A percentile compares a stretch with the other conserved stretches of the same genome.
phyloP scores from a whole-genome alignment of 2,113 vertebrate genomes.

The Paramormyrops kingsleyae region DNA sequence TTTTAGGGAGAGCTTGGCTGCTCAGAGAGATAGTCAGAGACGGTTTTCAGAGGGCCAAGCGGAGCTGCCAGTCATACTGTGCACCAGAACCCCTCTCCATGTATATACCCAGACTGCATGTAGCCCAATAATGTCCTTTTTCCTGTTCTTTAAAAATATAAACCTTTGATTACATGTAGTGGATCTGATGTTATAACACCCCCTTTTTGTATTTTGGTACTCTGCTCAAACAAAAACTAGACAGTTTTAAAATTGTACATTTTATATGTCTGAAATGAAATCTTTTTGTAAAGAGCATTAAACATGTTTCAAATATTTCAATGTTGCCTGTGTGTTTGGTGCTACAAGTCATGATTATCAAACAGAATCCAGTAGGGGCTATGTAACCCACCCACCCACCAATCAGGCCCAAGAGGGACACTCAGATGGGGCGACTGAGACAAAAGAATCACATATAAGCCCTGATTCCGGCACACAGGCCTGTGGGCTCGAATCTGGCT shows the following conservation, averaged over 20 bases:
- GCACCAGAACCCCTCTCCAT: slow-evolving; percentile 35
- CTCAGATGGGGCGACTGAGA: not conserved
- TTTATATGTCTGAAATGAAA: slow-evolving; percentile 25
- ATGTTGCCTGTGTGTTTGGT: not conserved
- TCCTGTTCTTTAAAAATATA: slow-evolving; percentile 61
- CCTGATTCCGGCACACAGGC: not conserved
- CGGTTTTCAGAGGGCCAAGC: not conserved
- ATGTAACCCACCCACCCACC: not conserved
- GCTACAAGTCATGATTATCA: not conserved
- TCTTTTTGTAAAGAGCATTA: slow-evolving; percentile 27
- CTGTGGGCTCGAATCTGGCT: not conserved
- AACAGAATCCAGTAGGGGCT: not conserved
- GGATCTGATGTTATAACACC: slow-evolving; percentile 73
- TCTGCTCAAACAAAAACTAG: slow-evolving; percentile 69
- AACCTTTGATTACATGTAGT: slow-evolving; percentile 70
- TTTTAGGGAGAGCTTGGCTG: not conserved
- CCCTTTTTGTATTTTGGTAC: slow-evolving; percentile 82
- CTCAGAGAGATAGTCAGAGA: not conserved
- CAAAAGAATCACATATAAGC: not conserved
- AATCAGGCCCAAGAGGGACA: not conserved
- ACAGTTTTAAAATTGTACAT: slow-evolving; percentile 66
- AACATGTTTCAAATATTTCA: not conserved
- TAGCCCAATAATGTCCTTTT: slow-evolving; percentile 65
- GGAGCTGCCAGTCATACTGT: not conserved
- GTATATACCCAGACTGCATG: slow-evolving; percentile 67